These are phyloP conservation scores for Drosophila merina DNA, from an alignment of 2,888 invertebrate species.

Conservation along the genomic window DNA sequence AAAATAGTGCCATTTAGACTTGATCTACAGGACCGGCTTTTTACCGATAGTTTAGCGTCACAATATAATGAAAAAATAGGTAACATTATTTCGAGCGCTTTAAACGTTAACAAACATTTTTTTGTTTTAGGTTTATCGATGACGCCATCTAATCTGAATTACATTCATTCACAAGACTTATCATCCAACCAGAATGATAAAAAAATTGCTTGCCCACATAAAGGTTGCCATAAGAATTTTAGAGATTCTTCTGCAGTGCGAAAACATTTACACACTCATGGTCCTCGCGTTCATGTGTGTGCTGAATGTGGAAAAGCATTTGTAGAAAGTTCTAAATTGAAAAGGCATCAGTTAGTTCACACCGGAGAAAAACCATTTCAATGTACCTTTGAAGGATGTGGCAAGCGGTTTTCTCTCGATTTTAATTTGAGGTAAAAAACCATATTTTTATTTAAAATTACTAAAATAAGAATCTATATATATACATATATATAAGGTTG, in stretches of 20 bases:
- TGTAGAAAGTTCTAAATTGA: constrained; percentile 98
- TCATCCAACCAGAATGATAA: constrained; percentile 57
- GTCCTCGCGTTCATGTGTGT: constrained; percentile 98
- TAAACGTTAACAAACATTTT: not conserved
- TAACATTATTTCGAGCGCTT: not conserved
- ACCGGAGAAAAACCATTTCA: constrained; percentile 99
- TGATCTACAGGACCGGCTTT: constrained; percentile 35
- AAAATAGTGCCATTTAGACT: constrained; percentile 37
- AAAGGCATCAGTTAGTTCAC: constrained; percentile 97
- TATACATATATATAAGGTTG: no score
- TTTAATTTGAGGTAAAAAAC: constrained; percentile 91
- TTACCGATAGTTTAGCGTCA: constrained; percentile 16
- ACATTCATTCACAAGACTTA: constrained; percentile 35
- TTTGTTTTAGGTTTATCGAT: constrained; percentile 1
- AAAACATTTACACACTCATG: constrained; percentile 98
- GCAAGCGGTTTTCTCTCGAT: constrained; percentile 97
- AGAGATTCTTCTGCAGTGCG: constrained; percentile 98
- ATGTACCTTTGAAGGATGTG: constrained; percentile 99
- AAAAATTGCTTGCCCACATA: constrained; percentile 93
- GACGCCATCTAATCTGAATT: constrained; percentile 1
- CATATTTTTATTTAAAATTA: not conserved
- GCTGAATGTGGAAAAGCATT: constrained; percentile 99
- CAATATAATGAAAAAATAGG: constrained; percentile 27
- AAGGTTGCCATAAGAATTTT: constrained; percentile 98
- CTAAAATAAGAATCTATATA: no score